Conservation (phyloP, 2,888 invertebrate species). For the Ophion ventricosus region DNA sequence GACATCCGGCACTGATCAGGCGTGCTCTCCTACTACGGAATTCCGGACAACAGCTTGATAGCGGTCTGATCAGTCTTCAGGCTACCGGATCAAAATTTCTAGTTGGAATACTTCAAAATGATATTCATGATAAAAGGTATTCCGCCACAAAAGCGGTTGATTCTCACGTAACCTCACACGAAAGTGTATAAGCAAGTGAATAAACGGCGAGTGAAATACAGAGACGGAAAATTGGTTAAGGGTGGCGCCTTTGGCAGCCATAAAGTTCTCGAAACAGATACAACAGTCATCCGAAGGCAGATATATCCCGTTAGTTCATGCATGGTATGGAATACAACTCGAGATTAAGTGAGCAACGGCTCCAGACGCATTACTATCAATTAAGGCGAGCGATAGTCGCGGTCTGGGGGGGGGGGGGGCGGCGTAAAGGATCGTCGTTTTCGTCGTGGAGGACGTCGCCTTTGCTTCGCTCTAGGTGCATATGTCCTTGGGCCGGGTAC, state of each 20-base stretch:
- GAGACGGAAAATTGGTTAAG: conserved; percentile 47
- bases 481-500: conserved; percentile 2
- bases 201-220: conserved; percentile 35
- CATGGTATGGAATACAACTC: conserved; percentile 57
- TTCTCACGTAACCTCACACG: not conserved
- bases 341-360: conserved; percentile 67
- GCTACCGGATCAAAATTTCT: too few species aligned
- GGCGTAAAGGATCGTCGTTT: conserved; percentile 54
- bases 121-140: too few species aligned
- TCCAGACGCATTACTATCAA: conserved; percentile 76
- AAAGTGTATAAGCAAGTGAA: conserved; percentile 1
- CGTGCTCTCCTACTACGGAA: too few species aligned
- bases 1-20: too few species aligned
- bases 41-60: too few species aligned
- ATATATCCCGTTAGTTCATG: conserved; percentile 44
- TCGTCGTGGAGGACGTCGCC: conserved; percentile 45
- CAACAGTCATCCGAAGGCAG: conserved; percentile 37
- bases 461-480: conserved; percentile 14
- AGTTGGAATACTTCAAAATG: too few species aligned
- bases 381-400: conserved; percentile 70
- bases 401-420: too few species aligned
- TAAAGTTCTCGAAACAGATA: conserved; percentile 58
- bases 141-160: not conserved
- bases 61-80: too few species aligned
- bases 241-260: conserved; percentile 33